A percentile compares a stretch with the other conserved stretches of the same genome.
Evolutionary conservation across 2,113 vertebrate species (phyloP).

Genomic region (Corvus hawaiiensis): DNA sequence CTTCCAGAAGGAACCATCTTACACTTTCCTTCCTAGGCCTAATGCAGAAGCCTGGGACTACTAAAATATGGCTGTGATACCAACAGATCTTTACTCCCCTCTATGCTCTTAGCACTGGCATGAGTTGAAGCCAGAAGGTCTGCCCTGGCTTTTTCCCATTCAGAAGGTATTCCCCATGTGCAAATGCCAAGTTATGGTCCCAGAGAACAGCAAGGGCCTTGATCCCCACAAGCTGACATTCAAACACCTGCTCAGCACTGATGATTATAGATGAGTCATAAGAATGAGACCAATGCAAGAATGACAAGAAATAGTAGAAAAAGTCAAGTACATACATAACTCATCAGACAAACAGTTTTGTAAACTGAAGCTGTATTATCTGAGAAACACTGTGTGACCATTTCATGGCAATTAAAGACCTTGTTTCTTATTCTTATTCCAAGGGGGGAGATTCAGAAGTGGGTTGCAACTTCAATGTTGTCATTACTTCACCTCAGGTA

Average conservation of each 20-base stretch:
- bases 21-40: not conserved
- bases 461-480: not conserved
- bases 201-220: not conserved
- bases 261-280: not conserved
- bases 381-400: accelerated
- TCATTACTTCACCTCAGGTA: not conserved
- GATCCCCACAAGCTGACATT: not conserved
- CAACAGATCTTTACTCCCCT: not conserved
- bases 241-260: not conserved
- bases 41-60: not conserved
- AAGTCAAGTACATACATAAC: not conserved
- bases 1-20: not conserved
- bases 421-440: not conserved
- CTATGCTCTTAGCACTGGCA: not conserved
- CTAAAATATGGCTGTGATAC: not conserved
- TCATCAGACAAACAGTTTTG: not conserved
- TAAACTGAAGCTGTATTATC: not conserved
- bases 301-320: not conserved
- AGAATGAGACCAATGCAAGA: not conserved
- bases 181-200: not conserved
- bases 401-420: not conserved
- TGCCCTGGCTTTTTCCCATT: not conserved
- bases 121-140: not conserved
- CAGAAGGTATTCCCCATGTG: not conserved
- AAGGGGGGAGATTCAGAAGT: not conserved